Evolutionary conservation across 2,113 vertebrate genomes (phyloP).

Genomic region (Gorsachius goisagi): DNA sequence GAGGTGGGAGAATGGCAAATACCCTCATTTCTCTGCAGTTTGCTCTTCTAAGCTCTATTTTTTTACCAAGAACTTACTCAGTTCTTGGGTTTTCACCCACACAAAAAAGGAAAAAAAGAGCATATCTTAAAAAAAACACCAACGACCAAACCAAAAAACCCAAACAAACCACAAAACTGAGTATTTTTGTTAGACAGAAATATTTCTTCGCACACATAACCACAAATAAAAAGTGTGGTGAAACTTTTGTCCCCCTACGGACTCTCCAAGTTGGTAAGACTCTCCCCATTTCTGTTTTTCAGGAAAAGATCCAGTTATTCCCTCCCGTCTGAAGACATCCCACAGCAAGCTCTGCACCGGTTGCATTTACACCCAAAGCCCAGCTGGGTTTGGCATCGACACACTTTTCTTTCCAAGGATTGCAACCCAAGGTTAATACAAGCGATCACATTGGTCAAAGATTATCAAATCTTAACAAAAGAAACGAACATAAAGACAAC

Average conservation of each 20-base stretch:
- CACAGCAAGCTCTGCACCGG: neutral
- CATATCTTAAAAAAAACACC: neutral
- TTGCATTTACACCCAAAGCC: neutral
- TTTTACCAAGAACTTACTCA: neutral
- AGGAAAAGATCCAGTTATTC: neutral
- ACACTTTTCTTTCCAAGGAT: neutral
- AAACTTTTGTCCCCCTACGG: neutral
- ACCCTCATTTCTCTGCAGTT: neutral
- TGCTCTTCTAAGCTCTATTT: neutral
- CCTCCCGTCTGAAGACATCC: neutral
- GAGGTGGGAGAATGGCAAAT: neutral
- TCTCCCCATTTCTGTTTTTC: neutral
- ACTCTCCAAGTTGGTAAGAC: neutral
- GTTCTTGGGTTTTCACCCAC: neutral
- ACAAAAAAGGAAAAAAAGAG: neutral
- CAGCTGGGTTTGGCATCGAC: neutral
- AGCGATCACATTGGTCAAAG: neutral
- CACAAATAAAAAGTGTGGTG: neutral
- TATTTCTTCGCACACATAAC: neutral
- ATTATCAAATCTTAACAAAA: neutral
- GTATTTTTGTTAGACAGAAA: neutral
- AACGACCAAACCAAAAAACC: neutral
- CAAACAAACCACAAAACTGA: neutral
- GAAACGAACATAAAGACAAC: neutral
- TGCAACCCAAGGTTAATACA: neutral